phyloP scores from a whole-genome alignment of 2,888 invertebrate species.

The Ormyrus rosae region DNA sequence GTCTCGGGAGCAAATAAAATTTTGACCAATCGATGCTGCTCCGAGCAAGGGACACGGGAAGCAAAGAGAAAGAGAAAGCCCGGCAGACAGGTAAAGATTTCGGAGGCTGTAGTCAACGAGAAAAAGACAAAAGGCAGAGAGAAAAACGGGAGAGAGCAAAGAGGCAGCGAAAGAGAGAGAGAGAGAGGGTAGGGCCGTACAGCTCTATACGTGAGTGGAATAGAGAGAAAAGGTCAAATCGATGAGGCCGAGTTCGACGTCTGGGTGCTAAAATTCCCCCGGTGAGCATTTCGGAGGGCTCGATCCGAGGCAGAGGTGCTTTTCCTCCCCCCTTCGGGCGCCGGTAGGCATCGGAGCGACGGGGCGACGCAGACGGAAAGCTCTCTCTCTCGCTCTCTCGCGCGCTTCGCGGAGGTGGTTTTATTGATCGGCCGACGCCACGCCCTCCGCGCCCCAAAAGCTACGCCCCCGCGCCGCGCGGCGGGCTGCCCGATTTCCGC shows the following conservation, averaged over 20 bases:
- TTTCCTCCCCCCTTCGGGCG: not conserved
- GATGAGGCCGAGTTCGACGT: constrained; percentile 45
- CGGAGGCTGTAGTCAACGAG: too few relatives aligned
- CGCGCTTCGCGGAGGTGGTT: constrained; percentile 63
- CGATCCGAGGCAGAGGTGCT: constrained; percentile 25
- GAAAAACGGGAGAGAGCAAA: not conserved
- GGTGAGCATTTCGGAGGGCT: constrained; percentile 30
- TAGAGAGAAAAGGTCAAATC: constrained; percentile 50
- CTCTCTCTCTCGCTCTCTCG: not conserved
- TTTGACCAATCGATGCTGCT: too few relatives aligned
- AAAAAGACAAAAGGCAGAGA: not conserved
- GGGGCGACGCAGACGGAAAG: too few relatives aligned
- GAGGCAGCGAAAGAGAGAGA: not conserved
- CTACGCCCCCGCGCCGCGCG: constrained; percentile 65
- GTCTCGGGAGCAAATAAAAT: too few relatives aligned
- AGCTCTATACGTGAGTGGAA: constrained; percentile 21
- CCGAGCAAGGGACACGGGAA: not conserved
- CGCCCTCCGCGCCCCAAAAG: constrained; percentile 69
- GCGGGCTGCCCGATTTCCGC: constrained; percentile 9
- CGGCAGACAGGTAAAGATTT: too few relatives aligned
- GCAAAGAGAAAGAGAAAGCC: not conserved
- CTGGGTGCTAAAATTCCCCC: constrained; percentile 31
- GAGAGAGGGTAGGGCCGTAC: not conserved
- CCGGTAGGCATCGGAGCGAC: not conserved
- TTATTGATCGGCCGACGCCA: constrained; percentile 73